A percentile compares a stretch with the other conserved stretches of the same genome.
Conservation (phyloP, 2,888 invertebrate species). For the Acronicta leporina region DNA sequence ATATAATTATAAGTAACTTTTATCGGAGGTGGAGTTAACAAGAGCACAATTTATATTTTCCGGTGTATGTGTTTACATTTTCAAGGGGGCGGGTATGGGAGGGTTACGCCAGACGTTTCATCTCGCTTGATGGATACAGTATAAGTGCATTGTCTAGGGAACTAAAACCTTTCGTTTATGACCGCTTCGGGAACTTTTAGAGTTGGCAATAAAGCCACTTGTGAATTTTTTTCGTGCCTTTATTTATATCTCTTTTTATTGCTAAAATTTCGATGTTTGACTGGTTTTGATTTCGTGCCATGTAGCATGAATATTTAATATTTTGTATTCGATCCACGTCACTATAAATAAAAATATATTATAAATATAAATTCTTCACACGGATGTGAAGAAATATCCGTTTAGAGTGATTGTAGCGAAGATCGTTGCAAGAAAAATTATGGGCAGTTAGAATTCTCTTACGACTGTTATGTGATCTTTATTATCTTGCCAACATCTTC, state of each 20-base stretch:
- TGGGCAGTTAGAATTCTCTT: slow-evolving; percentile 22
- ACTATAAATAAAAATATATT: no score
- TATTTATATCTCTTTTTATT: slow-evolving; percentile 52
- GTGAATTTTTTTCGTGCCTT: slow-evolving; percentile 56
- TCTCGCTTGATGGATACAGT: slow-evolving; percentile 71
- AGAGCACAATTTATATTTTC: slow-evolving; percentile 67
- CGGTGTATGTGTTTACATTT: slow-evolving; percentile 65
- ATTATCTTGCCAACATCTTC: slow-evolving; percentile 31
- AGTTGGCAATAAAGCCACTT: slow-evolving; percentile 62
- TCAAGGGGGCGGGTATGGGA: slow-evolving; percentile 21
- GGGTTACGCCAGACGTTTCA: slow-evolving; percentile 63
- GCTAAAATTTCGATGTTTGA: slow-evolving; percentile 24
- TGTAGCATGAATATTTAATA: slow-evolving; percentile 29
- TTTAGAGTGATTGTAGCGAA: slow-evolving; percentile 37
- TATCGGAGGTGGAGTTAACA: slow-evolving; percentile 45
- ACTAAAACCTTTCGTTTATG: slow-evolving; percentile 63
- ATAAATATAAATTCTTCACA: slow-evolving; percentile 24
- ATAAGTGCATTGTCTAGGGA: slow-evolving; percentile 71
- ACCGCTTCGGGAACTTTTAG: slow-evolving; percentile 48
- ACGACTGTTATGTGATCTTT: slow-evolving; percentile 37
- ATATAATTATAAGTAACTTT: no score
- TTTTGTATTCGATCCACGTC: slow-evolving; percentile 5
- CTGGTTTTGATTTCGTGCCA: slow-evolving; percentile 22
- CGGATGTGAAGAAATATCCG: slow-evolving; percentile 32
- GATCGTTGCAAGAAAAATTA: slow-evolving; percentile 34